Base-by-base conservation (phyloP, 1,140 invertebrate species). In the Cyclargus thomasi region DNA sequence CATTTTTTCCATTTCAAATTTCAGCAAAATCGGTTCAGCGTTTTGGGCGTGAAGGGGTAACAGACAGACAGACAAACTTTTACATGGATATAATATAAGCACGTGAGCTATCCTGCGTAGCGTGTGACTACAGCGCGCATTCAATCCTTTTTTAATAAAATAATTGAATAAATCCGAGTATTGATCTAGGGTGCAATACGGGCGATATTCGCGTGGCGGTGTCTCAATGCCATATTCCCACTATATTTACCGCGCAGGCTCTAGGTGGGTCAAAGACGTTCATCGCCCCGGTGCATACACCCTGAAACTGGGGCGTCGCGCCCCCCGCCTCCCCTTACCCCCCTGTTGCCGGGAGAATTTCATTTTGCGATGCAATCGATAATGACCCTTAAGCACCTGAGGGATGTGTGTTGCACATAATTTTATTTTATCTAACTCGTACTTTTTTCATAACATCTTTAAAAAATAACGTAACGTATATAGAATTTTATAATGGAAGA, bases 241-340 rank as follows among this genome's bases (percentile, higher is more conserved):
- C 73, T 84, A 81, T 80, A 85, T 86, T 82, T 85, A 81, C 81
- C 80, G 78, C 82, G 78, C 76, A 83, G 80, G 79, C 81, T 79
- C 77, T 83, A 86, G 82, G 71, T 90, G 80, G 87, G 87, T 88
- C 87, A 90, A 87, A 86, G 85, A 88, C 87, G 87, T 85, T 83
- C 85, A 75, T 87, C 88, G 74, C 87, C 84, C 84, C 80, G 70
- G 21, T 84, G 82, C 82, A 86, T 76, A 77, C 78, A 70, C 73
- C 80, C 80, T 77, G 79, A 82, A 89, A 83, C 69, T 88, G 80
- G 85, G 86, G 74, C 84, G 77, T 69, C 67, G 53, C 57, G 68
- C 81, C 78, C 71, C 73, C 29, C 29, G 29, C 29, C 5, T 8
- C 29, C 29, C 29, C 29, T n/a, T n/a, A n/a, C n/a, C 29, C 5